Evolutionary conservation across 1,140 invertebrate species (phyloP).

Genomic region (Drosophila parabipectinata): DNA sequence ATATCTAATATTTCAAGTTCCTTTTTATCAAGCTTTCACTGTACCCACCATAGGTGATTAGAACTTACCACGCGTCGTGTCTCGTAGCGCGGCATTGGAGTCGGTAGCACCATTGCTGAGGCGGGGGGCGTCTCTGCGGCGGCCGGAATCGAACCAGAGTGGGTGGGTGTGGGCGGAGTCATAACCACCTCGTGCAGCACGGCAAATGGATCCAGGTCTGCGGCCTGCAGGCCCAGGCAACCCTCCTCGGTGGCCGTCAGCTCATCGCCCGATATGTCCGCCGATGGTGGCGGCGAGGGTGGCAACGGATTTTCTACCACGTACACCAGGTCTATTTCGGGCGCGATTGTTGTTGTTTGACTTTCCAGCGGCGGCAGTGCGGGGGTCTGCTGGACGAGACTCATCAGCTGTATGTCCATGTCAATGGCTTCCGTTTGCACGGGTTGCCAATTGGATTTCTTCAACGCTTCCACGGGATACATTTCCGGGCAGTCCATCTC

Average conservation of each 20-base stretch:
- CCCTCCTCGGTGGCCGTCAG: constrained; percentile 11
- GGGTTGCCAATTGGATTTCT: constrained; percentile 10
- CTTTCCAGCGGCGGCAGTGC: constrained; percentile 18
- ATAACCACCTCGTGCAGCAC: constrained; percentile 46
- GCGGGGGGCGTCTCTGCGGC: constrained; percentile 8
- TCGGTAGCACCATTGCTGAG: neutral
- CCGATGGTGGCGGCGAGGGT: constrained; percentile 63
- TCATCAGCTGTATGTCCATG: constrained; percentile 42
- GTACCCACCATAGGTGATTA: constrained; percentile 40
- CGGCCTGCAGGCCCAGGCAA: constrained; percentile 27
- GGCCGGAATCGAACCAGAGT: constrained; percentile 11
- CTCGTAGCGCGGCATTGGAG: constrained; percentile 56
- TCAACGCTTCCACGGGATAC: constrained; percentile 23
- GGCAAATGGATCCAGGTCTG: constrained; percentile 55
- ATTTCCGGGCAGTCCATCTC: constrained; percentile 50
- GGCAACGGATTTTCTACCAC: constrained; percentile 73
- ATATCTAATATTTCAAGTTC: too few relatives aligned
- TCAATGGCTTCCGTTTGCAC: constrained; percentile 4
- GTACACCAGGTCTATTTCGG: constrained; percentile 74
- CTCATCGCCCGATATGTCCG: constrained; percentile 57
- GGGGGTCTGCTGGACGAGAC: constrained; percentile 33
- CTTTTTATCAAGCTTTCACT: neutral
- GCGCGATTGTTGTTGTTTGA: constrained; percentile 18
- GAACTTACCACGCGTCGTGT: constrained; percentile 76
- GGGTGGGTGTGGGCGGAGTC: constrained; percentile 29